Conservation (phyloP, 2,888 invertebrate species). For the Pyralis farinalis region DNA sequence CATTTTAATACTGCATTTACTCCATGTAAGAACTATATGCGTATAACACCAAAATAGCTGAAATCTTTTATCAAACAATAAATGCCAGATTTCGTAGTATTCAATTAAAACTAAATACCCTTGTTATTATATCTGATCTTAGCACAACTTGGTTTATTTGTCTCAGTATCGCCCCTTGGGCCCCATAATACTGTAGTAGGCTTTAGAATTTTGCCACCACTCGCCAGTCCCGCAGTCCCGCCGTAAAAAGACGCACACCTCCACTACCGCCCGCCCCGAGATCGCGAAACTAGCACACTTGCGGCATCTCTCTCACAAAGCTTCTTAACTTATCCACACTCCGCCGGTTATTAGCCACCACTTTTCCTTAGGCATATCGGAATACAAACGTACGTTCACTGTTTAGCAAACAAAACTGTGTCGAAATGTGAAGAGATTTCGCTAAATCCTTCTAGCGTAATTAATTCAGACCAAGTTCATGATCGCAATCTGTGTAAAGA, state of each 20-base stretch:
- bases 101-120: constrained; percentile 17
- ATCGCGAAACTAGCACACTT: constrained; percentile 44
- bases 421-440: not conserved
- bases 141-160: constrained; percentile 32
- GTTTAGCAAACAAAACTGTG: not conserved
- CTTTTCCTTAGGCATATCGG: constrained; percentile 18
- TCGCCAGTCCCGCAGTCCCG: constrained; percentile 40
- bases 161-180: constrained; percentile 32
- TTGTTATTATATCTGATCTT: constrained; percentile 20
- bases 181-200: constrained; percentile 40
- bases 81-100: too few relatives aligned
- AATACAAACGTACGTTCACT: not conserved
- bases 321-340: constrained; percentile 28
- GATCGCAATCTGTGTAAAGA: not conserved
- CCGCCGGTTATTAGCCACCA: constrained; percentile 31
- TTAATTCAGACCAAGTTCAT: not conserved
- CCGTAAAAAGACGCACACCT: constrained; percentile 44
- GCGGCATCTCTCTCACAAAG: constrained; percentile 31
- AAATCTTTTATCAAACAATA: too few relatives aligned
- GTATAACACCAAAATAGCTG: too few relatives aligned
- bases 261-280: constrained; percentile 27
- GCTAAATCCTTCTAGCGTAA: not conserved
- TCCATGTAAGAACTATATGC: too few relatives aligned
- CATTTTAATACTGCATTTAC: too few relatives aligned
- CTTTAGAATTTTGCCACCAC: constrained; percentile 41